Base-by-base conservation (phyloP, 2,113 vertebrate species). In the Catharus minimus region DNA sequence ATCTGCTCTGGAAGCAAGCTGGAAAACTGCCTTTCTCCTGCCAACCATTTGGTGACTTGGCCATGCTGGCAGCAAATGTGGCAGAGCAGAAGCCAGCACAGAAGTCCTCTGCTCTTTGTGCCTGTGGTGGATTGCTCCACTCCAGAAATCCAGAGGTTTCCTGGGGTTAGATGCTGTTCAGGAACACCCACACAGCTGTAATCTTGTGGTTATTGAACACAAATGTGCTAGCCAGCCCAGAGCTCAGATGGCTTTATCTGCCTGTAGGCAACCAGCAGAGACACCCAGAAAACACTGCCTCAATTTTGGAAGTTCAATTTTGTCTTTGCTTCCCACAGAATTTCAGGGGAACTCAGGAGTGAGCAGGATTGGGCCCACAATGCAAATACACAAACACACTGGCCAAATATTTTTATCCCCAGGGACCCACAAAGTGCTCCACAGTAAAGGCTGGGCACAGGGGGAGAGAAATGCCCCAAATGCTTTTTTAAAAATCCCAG, bases 181-280 rank as follows among this genome's bases (percentile, higher is more conserved):
- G 3, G 11, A 68, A 32, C 57, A 41, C 9, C 17, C 7, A 18
- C 2, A 39, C 22, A 76, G 56, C 60, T 33, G 8, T 8, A 4
- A 82, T 24, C 43, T 62, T 68, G 20, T 26, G 17, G 11, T 49
- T 13, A 12, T 3, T 10, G 41, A 76, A 62, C 4, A 27, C 22
- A 22, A 24, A 33, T 0, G 0, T 38, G 32, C 39, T 1, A 7
- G 73, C 22, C 44, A 50, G 39, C 41, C 36, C 22, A 36, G 75
- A n/a, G 74, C 77, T 86, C 92, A 75, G 61, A 11, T 1, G 13
- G 27, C 39, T 75, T 66, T 62, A 27, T 61, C 3, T 52, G 30
- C 3, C 28, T 19, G 14, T 5, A 33, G 44, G 20, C 36, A 73
- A 64, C 33, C 32, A 46, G 60, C 38, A 67, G 27, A 30, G 18